Base-by-base conservation (phyloP, 2,113 vertebrate genomes). In the Chascanopsetta lugubris region DNA sequence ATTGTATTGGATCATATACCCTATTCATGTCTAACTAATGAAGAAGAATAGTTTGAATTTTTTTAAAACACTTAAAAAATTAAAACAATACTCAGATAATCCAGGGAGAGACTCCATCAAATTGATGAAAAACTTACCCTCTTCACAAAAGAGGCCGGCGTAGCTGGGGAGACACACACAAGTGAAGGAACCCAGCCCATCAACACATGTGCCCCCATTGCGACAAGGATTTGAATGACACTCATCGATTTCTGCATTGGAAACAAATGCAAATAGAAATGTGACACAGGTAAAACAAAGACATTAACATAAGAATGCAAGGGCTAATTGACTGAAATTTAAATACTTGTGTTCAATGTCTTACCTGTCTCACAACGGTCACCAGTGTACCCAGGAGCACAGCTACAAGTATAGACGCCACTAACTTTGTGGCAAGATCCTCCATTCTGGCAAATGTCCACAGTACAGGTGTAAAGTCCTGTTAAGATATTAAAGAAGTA, bases 151-250 rank as follows among this genome's bases (percentile, higher is more conserved):
- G 29, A 90, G 83, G 43, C 97, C 97, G 0, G 91, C 13, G 6
- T 99, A 99, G 85, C 97, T 99, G 30, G 97, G 94, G 11, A 99
- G 94, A 79, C 97, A 99, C 38, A 96, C 77, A 75, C 97, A 99
- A 42, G 82, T 91, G 75, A 96, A 97, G 2, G 87, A 94, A 72
- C 94, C 95, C 61, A 95, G 76, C 0, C 94, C 92, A 1, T 99
- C 97, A 1, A 98, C 69, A 60, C 97, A 99, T 0, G 96, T 97
- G 38, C 95, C 97, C 85, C 97, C 97, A 64, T 99, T 99, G 53
- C 87, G 93, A 67, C 97, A 99, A 1, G 96, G 96, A 50, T 95
- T 98, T 51, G 94, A 94, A 29, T 98, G 96, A 78, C 97, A 99
- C 79, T 99, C 96, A 72, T 99, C 97, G 6, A 94, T 89, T 79